Evolutionary conservation across 2,888 invertebrate species (phyloP), one percentile per base, ranked within the genome.

Genomic region (Gortyna flavago): DNA sequence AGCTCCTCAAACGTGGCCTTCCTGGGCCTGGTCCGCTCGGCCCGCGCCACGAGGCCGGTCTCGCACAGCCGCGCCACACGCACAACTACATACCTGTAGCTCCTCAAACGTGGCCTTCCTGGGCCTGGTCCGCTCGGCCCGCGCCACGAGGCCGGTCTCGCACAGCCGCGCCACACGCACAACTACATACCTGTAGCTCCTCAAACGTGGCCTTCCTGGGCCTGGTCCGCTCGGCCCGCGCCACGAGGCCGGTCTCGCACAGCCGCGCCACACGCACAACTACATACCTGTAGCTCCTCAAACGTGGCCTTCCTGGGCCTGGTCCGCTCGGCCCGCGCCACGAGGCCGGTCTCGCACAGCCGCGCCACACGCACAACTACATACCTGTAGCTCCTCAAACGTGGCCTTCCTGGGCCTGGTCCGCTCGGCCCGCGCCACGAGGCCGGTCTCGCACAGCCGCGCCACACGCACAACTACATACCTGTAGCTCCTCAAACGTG

Each of bases 1-100:
- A 99, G 97, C 96, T 99, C 99, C 89, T 99, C 99, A 75, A 99
- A 97, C 13, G 99, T 98, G 35, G 99, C 99, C 95, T 99, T 99
- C 72, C 99, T 97, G 32, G 99, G 98, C 80, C 99, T 97, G 66
- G 99, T 97, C 75, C 98, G 97, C 97, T 99, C 99, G 93, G 99
- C 99, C 88, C 99, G 97, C 89, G 98, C 97, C 67, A 98, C 98
- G 88, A 99, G 97, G 74, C 99, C 99, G 18, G 99, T 99, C 96
- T 99, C 99, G 88, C 98, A 97, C 65, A 99, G 97, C 16, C 99
- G 97, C 74, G 99, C 99, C 99, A n/a, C n/a, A n/a, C n/a, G n/a
- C n/a, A n/a, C n/a, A n/a, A n/a, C n/a, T n/a, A n/a, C n/a, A 11
- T 35, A 91, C 98, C 95, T 99, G 99, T 85, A 99, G 97, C 96